Percentiles rank a stretch among this genome's conserved stretches.
phyloP scores from a whole-genome alignment of 2,797 vertebrate species.

The Remorina albescens region DNA sequence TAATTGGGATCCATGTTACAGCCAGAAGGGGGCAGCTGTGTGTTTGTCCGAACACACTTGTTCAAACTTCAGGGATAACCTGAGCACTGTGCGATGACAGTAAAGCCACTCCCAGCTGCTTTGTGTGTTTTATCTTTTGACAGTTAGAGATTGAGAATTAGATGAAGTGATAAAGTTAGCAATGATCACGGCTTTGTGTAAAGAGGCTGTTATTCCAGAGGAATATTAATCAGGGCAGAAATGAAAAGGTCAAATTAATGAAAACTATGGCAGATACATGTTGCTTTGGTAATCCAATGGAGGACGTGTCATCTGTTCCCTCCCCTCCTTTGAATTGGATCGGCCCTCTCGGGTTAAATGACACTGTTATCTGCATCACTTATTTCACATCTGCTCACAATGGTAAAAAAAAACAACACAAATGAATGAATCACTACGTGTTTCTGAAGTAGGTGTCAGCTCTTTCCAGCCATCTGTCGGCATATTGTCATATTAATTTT shows the following conservation, averaged over 20 bases:
- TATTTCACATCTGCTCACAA: constrained; percentile 23
- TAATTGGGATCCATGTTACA: not conserved
- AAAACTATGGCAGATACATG: not conserved
- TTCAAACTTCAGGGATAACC: not conserved
- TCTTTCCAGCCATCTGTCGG: constrained; percentile 66
- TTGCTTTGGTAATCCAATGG: constrained; percentile 2
- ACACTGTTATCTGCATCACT: constrained; percentile 24
- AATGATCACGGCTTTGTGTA: not conserved
- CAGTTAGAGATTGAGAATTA: not conserved
- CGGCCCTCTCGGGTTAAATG: constrained; percentile 6
- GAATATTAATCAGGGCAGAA: not conserved
- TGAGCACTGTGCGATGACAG: not conserved
- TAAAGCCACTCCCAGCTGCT: too few relatives aligned
- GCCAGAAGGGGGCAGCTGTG: constrained; percentile 51
- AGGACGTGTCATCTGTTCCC: not conserved
- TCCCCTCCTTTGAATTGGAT: not conserved
- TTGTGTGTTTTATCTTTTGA: not conserved
- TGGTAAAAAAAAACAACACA: constrained; percentile 35
- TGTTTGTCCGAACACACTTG: not conserved
- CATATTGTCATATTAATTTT: constrained; percentile 59
- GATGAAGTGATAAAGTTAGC: constrained; percentile 12
- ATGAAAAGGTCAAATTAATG: constrained; percentile 13
- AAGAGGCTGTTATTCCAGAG: not conserved
- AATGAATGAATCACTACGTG: constrained; percentile 15
- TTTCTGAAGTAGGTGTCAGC: constrained; percentile 16